Conservation (phyloP, 1,140 invertebrate species). For the Aphelenchoides avenae region DNA sequence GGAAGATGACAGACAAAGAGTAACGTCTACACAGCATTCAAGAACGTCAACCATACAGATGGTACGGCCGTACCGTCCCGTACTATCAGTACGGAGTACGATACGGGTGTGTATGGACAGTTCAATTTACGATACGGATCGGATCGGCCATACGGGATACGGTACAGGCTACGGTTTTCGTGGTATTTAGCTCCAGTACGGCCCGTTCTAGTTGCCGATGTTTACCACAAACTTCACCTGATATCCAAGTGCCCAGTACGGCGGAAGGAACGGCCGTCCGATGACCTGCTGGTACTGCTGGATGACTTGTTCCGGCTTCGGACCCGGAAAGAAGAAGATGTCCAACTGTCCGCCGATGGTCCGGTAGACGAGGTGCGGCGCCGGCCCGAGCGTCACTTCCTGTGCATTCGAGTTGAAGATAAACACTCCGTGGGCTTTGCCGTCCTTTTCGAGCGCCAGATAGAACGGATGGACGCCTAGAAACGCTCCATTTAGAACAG, state of each 20-base stretch:
- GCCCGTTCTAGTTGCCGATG: too few relatives aligned
- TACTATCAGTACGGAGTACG: too few relatives aligned
- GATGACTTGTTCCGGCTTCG: slow-evolving; percentile 61
- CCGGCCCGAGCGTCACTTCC: slow-evolving; percentile 55
- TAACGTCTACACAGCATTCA: too few relatives aligned
- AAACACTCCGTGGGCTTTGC: slow-evolving; percentile 63
- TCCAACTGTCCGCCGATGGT: slow-evolving; percentile 60
- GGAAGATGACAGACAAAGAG: too few relatives aligned
- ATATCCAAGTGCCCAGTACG: slow-evolving; percentile 64
- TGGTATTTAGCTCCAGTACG: too few relatives aligned
- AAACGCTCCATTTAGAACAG: not conserved
- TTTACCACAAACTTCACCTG: too few relatives aligned
- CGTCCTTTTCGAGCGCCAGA: slow-evolving; percentile 63
- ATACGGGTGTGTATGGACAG: too few relatives aligned
- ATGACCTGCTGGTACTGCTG: slow-evolving; percentile 64
- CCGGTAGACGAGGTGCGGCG: slow-evolving; percentile 51
- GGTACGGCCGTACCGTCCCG: too few relatives aligned
- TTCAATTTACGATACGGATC: too few relatives aligned
- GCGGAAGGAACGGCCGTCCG: slow-evolving; percentile 59
- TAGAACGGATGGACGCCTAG: slow-evolving; percentile 66
- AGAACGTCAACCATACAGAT: too few relatives aligned
- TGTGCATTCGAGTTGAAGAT: slow-evolving; percentile 64
- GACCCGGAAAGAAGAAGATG: slow-evolving; percentile 63
- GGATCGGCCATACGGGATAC: too few relatives aligned
- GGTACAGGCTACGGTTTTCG: too few relatives aligned